Conservation (phyloP, 2,797 vertebrate genomes). For the Sternarchorhynchus goeldii region DNA sequence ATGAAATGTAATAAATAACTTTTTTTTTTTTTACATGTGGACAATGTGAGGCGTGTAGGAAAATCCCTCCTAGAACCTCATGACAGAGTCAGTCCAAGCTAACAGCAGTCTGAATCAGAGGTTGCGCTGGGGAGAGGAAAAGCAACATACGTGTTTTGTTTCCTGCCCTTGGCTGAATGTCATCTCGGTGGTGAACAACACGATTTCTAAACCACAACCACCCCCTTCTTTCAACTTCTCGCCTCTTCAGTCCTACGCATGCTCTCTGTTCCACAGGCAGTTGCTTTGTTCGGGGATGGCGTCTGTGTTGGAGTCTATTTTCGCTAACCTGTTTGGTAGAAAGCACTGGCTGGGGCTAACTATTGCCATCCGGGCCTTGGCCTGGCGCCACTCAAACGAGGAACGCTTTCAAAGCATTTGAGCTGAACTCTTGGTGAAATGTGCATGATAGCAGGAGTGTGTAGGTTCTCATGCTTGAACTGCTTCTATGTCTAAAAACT, state of each 20-base stretch:
- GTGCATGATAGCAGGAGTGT: constrained; percentile 70
- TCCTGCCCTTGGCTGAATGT: constrained; percentile 60
- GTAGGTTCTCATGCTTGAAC: constrained; percentile 69
- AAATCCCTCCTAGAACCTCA: constrained; percentile 12
- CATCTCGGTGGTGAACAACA: constrained; percentile 63
- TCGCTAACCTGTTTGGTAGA: constrained; percentile 68
- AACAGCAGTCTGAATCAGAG: constrained; percentile 37
- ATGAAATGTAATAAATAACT: neutral
- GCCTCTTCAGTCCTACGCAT: constrained; percentile 60
- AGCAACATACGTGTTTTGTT: constrained; percentile 61
- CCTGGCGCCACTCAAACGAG: constrained; percentile 74
- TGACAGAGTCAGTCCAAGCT: constrained; percentile 5
- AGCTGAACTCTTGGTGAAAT: constrained; percentile 48
- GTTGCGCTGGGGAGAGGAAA: constrained; percentile 40
- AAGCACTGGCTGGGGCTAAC: constrained; percentile 70
- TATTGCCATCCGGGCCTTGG: constrained; percentile 78
- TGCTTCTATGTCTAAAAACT: constrained; percentile 52
- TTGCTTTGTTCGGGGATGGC: constrained; percentile 66
- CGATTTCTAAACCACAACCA: constrained; percentile 56
- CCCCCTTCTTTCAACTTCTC: constrained; percentile 51
- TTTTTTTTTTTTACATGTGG: neutral
- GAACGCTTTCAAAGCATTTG: constrained; percentile 73
- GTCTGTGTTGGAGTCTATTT: constrained; percentile 71
- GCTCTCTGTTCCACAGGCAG: constrained; percentile 69
- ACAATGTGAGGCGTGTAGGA: neutral